Evolutionary conservation across 2,888 invertebrate genomes (phyloP), one percentile per base, ranked within the genome.

Genomic region (Drosophila phalerata): DNA sequence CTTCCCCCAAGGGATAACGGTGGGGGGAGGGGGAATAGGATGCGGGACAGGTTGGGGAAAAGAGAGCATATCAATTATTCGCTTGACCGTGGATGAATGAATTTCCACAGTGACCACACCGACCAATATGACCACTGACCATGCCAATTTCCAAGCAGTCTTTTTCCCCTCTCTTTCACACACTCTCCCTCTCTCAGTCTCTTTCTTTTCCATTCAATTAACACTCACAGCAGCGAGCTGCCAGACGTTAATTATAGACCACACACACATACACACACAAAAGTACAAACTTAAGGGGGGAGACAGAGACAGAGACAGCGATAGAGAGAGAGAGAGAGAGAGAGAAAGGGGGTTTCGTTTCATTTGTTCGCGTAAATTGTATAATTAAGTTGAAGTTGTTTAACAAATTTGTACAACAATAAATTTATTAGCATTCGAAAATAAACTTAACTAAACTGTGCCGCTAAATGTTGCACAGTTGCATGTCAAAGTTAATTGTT

Each of bases 371-470:
- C 74, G 82, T 87, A 87, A 87, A 71, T 87, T 71, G 77, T 87
- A 72, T 89, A 89, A 86, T 86, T 89, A 87, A 89, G 73, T 73
- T 73, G 56, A 81, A 88, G 83, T 85, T 86, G 89, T 87, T 78
- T 73, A 87, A 86, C 86, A 89, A 89, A 85, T 89, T 82, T 81
- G 89, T 85, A 73, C 81, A 76, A 79, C 77, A 76, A 78, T 85
- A 88, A 88, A 87, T 84, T 77, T 81, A 86, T 86, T 81, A 84
- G 77, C 68, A 61, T 67, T 64, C 49, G 47, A 43, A 57, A 30
- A 32, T 6, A 22, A 32, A 56, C 15, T 3, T 15, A 43, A 56
- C 15, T 6, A 25, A 38, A 58, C 62, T 62, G 67, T 53, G 62
- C 56, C 38, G 52, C 55, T 19, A 63, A 38, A 45, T 63, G 53